These are phyloP conservation scores for Xanthorhoe spadicearia DNA, from an alignment of 2,888 invertebrate species.

Conservation along the genomic window DNA sequence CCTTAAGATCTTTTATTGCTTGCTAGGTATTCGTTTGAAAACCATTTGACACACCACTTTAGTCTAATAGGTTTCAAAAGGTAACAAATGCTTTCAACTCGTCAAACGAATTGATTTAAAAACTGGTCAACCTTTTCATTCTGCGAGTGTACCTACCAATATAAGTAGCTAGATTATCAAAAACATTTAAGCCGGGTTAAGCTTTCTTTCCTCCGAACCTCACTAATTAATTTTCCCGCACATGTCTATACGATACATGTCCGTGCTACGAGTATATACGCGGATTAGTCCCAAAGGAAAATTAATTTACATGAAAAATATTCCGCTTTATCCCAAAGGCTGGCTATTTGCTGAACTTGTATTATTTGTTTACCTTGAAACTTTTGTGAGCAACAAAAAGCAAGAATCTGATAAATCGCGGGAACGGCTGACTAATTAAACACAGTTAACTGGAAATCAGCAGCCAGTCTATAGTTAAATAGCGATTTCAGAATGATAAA, in stretches of 20 bases:
- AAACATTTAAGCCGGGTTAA: constrained; percentile 9
- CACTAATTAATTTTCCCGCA: constrained; percentile 18
- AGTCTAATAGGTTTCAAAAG: too few relatives aligned
- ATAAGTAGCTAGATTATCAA: not conserved
- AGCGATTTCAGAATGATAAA: constrained; percentile 6
- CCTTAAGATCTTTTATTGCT: too few relatives aligned
- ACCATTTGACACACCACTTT: too few relatives aligned
- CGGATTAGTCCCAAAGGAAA: constrained; percentile 38
- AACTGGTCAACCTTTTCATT: too few relatives aligned
- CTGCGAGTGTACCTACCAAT: too few relatives aligned
- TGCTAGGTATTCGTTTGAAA: too few relatives aligned
- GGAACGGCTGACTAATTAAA: constrained; percentile 14
- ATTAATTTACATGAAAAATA: constrained; percentile 29
- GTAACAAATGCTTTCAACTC: too few relatives aligned
- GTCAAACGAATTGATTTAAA: too few relatives aligned
- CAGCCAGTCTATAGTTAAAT: constrained; percentile 7
- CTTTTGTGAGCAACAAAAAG: constrained; percentile 14
- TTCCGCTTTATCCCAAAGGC: constrained; percentile 4
- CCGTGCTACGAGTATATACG: constrained; percentile 26
- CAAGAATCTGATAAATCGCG: constrained; percentile 10
- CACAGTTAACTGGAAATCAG: constrained; percentile 8
- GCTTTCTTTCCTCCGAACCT: constrained; percentile 4
- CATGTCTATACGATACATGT: constrained; percentile 11
- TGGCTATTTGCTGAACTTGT: constrained; percentile 12
- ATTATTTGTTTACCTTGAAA: constrained; percentile 6